Percentiles rank a stretch among this genome's conserved stretches.
Evolutionary conservation across 1,140 invertebrate genomes (phyloP).

Genomic region (Himalopsyche phryganea): DNA sequence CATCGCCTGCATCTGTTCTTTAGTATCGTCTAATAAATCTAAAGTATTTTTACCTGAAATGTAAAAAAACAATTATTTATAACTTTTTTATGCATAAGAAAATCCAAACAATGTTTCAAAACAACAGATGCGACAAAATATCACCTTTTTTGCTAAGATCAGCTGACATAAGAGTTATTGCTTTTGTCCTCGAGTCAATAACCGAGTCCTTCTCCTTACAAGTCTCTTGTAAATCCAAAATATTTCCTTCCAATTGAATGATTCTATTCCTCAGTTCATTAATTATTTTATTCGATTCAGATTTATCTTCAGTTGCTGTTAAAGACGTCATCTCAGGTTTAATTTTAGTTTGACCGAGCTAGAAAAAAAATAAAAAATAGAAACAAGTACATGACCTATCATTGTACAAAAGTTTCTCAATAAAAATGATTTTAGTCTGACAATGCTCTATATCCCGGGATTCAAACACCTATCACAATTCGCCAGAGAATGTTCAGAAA

Average conservation of each 20-base stretch:
- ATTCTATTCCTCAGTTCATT: constrained; percentile 52
- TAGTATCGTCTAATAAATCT: constrained; percentile 71
- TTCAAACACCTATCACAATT: too few species aligned
- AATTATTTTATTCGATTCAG: constrained; percentile 43
- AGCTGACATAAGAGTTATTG: constrained; percentile 73
- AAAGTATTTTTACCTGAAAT: constrained; percentile 61
- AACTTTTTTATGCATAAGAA: background rate
- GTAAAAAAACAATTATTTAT: constrained; percentile 7
- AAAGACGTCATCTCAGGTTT: constrained; percentile 1
- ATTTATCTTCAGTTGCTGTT: constrained; percentile 3
- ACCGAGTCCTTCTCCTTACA: constrained; percentile 83
- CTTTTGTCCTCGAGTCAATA: constrained; percentile 78
- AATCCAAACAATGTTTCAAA: background rate
- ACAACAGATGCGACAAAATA: background rate
- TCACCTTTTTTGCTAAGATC: constrained; percentile 66
- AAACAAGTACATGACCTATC: background rate
- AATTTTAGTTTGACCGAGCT: constrained; percentile 25
- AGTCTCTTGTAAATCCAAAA: constrained; percentile 72
- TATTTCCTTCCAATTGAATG: constrained; percentile 60
- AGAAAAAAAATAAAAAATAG: constrained; percentile 1
- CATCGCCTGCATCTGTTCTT: constrained; percentile 76
- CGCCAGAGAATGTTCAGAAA: too few species aligned
- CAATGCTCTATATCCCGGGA: too few species aligned
- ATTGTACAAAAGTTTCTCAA: too few species aligned
- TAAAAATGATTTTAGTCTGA: too few species aligned